Evolutionary conservation across 1,140 invertebrate genomes (phyloP).

Genomic region (Tribolium madens): DNA sequence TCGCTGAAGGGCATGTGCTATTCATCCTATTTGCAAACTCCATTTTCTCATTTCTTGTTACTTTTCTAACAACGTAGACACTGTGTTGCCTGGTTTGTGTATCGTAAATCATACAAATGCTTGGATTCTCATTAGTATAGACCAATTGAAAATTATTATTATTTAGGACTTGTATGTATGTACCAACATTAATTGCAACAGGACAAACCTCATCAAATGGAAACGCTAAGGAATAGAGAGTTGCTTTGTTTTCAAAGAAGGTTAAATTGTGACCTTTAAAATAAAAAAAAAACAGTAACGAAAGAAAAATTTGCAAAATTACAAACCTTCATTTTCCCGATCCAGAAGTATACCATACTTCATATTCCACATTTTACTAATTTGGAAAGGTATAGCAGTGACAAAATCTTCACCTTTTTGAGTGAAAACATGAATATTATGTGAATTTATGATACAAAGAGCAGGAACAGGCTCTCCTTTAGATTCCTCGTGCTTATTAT

Average conservation of each 20-base stretch:
- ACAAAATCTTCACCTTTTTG: slow-evolving; percentile 85
- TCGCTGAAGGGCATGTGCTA: slow-evolving; percentile 47
- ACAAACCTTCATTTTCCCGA: slow-evolving; percentile 67
- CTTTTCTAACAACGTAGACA: slow-evolving; percentile 83
- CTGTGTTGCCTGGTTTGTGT: slow-evolving; percentile 81
- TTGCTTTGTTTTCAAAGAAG: slow-evolving; percentile 68
- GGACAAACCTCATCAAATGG: slow-evolving; percentile 91
- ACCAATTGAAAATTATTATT: slow-evolving; percentile 69
- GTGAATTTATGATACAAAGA: slow-evolving; percentile 82
- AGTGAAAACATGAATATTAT: slow-evolving; percentile 83
- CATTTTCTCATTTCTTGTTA: slow-evolving; percentile 75
- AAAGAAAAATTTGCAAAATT: not conserved
- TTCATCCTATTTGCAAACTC: slow-evolving; percentile 62
- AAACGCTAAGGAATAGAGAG: slow-evolving; percentile 86
- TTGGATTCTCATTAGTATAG: slow-evolving; percentile 68
- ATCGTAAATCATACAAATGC: slow-evolving; percentile 80
- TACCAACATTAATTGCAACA: slow-evolving; percentile 79
- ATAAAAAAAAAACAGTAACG: not conserved
- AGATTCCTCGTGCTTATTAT: slow-evolving; percentile 57
- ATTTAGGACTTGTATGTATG: slow-evolving; percentile 67
- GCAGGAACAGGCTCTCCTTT: slow-evolving; percentile 65
- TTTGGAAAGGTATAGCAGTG: slow-evolving; percentile 86
- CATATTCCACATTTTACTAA: slow-evolving; percentile 80
- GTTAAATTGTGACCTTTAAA: slow-evolving; percentile 26
- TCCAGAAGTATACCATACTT: slow-evolving; percentile 84